phyloP scores from a whole-genome alignment of 35 echinoderm and acorn worm species.

The Anneissia japonica region DNA sequence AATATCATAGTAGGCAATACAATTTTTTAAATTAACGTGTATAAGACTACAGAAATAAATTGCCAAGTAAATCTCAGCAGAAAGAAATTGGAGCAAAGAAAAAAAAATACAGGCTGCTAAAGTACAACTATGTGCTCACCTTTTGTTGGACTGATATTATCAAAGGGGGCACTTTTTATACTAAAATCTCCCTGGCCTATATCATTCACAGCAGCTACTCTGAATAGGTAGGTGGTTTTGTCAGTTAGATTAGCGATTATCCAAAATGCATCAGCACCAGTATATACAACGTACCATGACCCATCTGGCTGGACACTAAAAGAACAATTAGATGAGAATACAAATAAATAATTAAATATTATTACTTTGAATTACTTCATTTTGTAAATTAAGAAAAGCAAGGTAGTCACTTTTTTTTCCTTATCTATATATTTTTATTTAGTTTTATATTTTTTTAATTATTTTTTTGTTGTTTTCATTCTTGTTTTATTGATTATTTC shows the following conservation, averaged over 20 bases:
- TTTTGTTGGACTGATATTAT: not conserved
- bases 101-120: not conserved
- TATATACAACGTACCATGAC: conserved; percentile 54
- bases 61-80: too few species aligned
- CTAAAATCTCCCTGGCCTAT: conserved; percentile 34
- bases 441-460: too few species aligned
- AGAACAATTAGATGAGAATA: not conserved
- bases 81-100: too few species aligned
- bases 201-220: conserved; percentile 34
- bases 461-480: too few species aligned
- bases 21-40: too few species aligned
- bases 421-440: too few species aligned
- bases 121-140: not conserved
- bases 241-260: conserved; percentile 11
- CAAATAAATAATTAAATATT: not conserved
- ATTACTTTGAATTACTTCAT: not conserved
- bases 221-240: conserved; percentile 41
- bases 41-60: too few species aligned
- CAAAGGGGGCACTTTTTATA: conserved; percentile 28
- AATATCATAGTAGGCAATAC: too few species aligned
- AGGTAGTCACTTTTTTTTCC: not conserved
- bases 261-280: conserved; percentile 26
- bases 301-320: conserved; percentile 12
- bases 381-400: not conserved
- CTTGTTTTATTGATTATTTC: too few species aligned